Conservation (phyloP, 2,888 invertebrate species). For the Elysia crispata region DNA sequence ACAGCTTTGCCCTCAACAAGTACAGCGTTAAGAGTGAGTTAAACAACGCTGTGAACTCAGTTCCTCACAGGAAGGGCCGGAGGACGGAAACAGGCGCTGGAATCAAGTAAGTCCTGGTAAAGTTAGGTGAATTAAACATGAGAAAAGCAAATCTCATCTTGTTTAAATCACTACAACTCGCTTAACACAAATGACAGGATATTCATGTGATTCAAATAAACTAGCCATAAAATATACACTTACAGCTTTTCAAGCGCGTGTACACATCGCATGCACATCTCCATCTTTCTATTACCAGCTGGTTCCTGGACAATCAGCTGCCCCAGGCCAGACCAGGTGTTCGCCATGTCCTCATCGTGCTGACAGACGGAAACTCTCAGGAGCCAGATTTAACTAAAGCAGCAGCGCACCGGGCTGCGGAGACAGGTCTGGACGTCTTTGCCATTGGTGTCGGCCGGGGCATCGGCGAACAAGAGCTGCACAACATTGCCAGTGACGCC, state of each 20-base stretch:
- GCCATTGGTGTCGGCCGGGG: constrained; percentile 50
- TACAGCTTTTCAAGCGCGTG: too few species aligned
- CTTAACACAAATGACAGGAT: too few species aligned
- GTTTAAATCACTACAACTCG: too few species aligned
- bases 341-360: constrained; percentile 41
- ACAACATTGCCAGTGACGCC: constrained; percentile 52
- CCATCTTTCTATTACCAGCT: too few species aligned
- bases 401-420: constrained; percentile 34
- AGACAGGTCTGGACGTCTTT: constrained; percentile 45
- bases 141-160: too few species aligned
- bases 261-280: too few species aligned
- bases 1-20: constrained; percentile 40
- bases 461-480: constrained; percentile 43
- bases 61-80: constrained; percentile 36
- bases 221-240: too few species aligned
- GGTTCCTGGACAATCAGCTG: constrained; percentile 31
- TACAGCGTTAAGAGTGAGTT: constrained; percentile 42
- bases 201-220: too few species aligned
- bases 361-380: constrained; percentile 55
- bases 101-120: constrained; percentile 18
- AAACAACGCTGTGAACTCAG: constrained; percentile 30
- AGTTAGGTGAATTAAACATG: too few species aligned
- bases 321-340: constrained; percentile 44
- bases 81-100: constrained; percentile 47
- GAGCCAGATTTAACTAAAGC: constrained; percentile 35